Evolutionary conservation across 1,140 invertebrate species (phyloP).

Genomic region (Cyrtorhinus lividipennis): DNA sequence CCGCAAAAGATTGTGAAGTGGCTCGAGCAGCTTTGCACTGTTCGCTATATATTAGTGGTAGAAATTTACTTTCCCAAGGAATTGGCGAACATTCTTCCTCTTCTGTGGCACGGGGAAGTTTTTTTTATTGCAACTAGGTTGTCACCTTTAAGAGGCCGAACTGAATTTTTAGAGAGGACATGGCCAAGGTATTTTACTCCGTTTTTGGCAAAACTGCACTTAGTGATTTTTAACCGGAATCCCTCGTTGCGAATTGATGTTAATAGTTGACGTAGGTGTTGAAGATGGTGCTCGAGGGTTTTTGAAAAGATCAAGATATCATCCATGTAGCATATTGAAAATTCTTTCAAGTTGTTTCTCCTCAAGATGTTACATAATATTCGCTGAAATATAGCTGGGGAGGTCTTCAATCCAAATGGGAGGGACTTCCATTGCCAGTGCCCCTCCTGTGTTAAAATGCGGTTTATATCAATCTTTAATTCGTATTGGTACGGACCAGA

Average conservation of each 20-base stretch:
- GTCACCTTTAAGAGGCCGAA: conserved; percentile 22
- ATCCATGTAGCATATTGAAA: conserved; percentile 32
- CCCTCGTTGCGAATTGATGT: conserved; percentile 24
- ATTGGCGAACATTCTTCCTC: conserved; percentile 22
- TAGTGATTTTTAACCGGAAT: conserved; percentile 28
- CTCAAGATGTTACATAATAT: conserved; percentile 29
- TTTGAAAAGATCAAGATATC: conserved; percentile 25
- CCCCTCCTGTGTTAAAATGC: conserved; percentile 23
- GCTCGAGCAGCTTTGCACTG: conserved; percentile 26
- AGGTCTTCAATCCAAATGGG: conserved; percentile 23
- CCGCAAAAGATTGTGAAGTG: conserved; percentile 27
- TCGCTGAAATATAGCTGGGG: conserved; percentile 30
- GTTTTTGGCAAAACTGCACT: conserved; percentile 27
- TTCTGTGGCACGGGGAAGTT: conserved; percentile 20
- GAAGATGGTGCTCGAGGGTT: conserved; percentile 24
- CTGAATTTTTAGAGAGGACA: conserved; percentile 24
- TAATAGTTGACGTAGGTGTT: conserved; percentile 19
- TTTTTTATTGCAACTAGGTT: conserved; percentile 25
- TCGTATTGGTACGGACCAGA: conserved; percentile 24
- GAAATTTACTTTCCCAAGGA: conserved; percentile 25
- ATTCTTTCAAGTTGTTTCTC: conserved; percentile 32
- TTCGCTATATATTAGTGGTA: conserved; percentile 25
- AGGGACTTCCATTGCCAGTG: neutral
- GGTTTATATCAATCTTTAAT: conserved; percentile 24
- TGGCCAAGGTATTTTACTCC: conserved; percentile 26